phyloP scores from a whole-genome alignment of 2,888 invertebrate species.

The Rhamphomyia laevipes region DNA sequence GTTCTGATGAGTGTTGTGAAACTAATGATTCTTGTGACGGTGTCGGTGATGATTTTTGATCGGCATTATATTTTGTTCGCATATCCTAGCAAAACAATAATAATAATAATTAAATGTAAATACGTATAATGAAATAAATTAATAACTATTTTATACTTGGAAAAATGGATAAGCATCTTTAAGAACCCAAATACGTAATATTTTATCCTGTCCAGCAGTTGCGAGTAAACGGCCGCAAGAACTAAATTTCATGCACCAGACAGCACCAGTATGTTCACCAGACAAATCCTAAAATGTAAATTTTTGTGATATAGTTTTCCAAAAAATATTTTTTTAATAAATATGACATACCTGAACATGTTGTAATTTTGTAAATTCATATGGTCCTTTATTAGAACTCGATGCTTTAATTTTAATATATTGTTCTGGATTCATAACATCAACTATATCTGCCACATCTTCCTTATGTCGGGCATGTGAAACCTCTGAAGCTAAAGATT shows the following conservation, averaged over 20 bases:
- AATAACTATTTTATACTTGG: conserved; percentile 42
- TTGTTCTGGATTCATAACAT: conserved; percentile 67
- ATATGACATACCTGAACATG: conserved; percentile 59
- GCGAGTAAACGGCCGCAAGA: conserved; percentile 89
- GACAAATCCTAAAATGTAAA: conserved; percentile 51
- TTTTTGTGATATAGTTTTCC: not conserved
- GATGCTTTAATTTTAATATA: conserved; percentile 86
- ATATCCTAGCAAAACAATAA: conserved; percentile 54
- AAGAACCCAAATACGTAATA: conserved; percentile 90
- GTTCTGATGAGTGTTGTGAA: conserved; percentile 59
- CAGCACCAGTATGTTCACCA: conserved; percentile 79
- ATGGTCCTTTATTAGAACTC: conserved; percentile 92
- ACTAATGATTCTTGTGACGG: conserved; percentile 86
- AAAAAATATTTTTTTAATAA: not conserved
- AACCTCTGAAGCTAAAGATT: conserved; percentile 78
- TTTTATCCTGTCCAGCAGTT: conserved; percentile 93
- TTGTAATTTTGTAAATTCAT: conserved; percentile 85
- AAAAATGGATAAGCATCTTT: conserved; percentile 84
- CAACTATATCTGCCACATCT: conserved; percentile 72
- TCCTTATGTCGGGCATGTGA: conserved; percentile 80
- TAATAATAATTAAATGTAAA: not conserved
- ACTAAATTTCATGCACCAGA: conserved; percentile 99
- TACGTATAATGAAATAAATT: not conserved
- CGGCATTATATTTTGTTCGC: conserved; percentile 88
- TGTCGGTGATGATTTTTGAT: conserved; percentile 79